Conservation (phyloP, 2,797 vertebrate species). For the Uromys caudimaculatus region DNA sequence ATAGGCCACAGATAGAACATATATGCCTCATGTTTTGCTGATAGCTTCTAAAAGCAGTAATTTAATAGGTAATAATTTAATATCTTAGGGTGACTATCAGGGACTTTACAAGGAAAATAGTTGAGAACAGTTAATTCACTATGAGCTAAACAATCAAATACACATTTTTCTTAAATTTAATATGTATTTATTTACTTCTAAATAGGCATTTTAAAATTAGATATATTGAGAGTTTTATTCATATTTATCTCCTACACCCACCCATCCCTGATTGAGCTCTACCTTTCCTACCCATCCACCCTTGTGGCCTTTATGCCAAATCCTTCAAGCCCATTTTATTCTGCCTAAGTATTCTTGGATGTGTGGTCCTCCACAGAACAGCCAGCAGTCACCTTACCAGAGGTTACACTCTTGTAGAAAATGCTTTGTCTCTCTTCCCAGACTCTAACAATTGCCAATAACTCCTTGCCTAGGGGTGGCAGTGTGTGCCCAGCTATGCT, state of each 20-base stretch:
- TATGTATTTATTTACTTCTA: not conserved
- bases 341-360: not conserved
- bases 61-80: not conserved
- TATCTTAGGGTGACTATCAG: not conserved
- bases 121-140: not conserved
- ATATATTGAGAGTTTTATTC: not conserved
- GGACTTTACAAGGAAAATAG: slow-evolving; percentile 1
- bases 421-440: not conserved
- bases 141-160: not conserved
- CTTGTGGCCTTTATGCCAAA: not conserved
- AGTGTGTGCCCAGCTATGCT: not conserved
- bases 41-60: slow-evolving; percentile 45
- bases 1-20: not conserved
- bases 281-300: not conserved
- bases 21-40: not conserved
- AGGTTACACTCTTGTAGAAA: not conserved
- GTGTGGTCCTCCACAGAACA: not conserved
- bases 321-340: not conserved
- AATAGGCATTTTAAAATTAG: not conserved
- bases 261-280: too few relatives aligned
- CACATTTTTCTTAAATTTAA: not conserved
- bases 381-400: not conserved
- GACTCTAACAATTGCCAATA: not conserved
- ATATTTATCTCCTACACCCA: not conserved
- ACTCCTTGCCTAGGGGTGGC: not conserved